Base-by-base conservation (phyloP, 2,113 vertebrate species). In the Pangasianodon gigas region DNA sequence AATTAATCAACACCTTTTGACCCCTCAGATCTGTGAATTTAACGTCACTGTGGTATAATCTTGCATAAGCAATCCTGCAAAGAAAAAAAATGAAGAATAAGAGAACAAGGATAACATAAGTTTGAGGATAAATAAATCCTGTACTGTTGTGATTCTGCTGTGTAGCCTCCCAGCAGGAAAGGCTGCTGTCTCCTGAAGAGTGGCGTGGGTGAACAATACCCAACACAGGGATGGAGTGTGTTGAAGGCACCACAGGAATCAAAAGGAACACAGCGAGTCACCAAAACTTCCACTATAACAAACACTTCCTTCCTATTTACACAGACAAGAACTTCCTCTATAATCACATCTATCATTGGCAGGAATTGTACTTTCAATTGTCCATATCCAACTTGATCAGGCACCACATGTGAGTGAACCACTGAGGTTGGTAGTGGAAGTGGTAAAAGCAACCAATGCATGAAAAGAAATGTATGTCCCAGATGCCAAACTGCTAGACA, bases 191-290 rank as follows among this genome's bases (percentile, higher is more conserved):
- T 87, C 88, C 87, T 77, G 80, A 87, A 81, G 91, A 88, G 88
- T 65, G 46, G 90, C 65, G 88, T 88, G 91, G 90, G 91, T 91
- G 91, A 91, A 91, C 90, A 92, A 91, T 87, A 86, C 58, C 83
- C 86, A 91, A 82, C 67, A 14, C 81, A 85, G 74, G 86, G 77
- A 80, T 81, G 88, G 86, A 89, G 88, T 87, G 71, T 89, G 88
- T 87, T 62, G 65, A 54, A 89, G 65, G 56, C 89, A 56, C 90
- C 85, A 85, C 90, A 83, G 92, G 90, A 89, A 75, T 89, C 92
- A 89, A 91, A 88, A 81, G 37, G 71, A 83, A 82, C 89, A 85
- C 71, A 87, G 87, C 77, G 71, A 88, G 84, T 37, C 44, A 90
- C 80, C 58, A 75, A 41, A 91, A 21, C 54, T 52, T 86, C 79